Conservation (phyloP, 1,140 invertebrate genomes). For the Nasonia vitripennis region DNA sequence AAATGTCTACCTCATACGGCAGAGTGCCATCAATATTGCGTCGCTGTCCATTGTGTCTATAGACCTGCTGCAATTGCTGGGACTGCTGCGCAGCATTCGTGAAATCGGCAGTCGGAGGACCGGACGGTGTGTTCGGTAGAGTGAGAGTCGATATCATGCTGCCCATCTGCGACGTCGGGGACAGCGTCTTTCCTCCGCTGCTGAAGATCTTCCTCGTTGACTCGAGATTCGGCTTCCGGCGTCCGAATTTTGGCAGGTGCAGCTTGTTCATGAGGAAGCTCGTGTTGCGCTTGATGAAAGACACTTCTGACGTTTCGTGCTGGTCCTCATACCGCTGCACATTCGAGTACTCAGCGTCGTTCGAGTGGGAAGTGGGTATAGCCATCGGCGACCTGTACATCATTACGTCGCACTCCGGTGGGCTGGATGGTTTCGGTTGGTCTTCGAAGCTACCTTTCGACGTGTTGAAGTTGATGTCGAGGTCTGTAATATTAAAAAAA, state of each 20-base stretch:
- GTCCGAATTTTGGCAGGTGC: conserved; percentile 1
- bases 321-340: not conserved
- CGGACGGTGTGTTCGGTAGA: conserved; percentile 36
- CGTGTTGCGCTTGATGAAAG: conserved; percentile 14
- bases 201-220: conserved; percentile 54
- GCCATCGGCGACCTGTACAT: not conserved
- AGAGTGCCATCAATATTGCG: conserved; percentile 31
- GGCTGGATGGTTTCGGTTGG: not conserved
- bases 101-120: not conserved
- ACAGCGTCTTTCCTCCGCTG: conserved; percentile 19
- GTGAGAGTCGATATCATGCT: conserved; percentile 54
- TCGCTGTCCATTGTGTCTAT: not conserved
- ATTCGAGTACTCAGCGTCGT: not conserved
- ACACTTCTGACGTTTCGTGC: not conserved
- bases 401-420: not conserved
- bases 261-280: conserved; percentile 25
- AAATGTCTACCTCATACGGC: conserved; percentile 50
- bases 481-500: too few relatives aligned
- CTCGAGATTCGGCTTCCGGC: conserved; percentile 55
- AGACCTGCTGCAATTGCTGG: not conserved
- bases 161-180: conserved; percentile 32
- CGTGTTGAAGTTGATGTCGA: not conserved
- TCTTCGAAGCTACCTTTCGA: not conserved
- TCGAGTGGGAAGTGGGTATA: not conserved
- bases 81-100: not conserved